Evolutionary conservation across 2,113 vertebrate species (phyloP), one percentile per base, ranked within the genome.

Genomic region (Channa maculata): DNA sequence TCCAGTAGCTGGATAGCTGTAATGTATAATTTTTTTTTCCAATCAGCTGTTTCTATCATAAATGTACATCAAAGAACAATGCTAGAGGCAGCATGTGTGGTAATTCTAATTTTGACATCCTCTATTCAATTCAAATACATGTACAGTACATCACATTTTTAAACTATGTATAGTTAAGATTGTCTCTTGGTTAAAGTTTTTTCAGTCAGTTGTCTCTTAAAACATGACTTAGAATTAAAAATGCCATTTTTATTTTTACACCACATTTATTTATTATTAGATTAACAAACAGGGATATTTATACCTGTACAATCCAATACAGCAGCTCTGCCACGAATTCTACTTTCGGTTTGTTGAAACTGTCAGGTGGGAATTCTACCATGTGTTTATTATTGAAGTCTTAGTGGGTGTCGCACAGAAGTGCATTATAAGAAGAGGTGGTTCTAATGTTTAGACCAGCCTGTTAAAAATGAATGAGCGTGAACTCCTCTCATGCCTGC

Each of bases 241-340:
- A 69, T 12, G 53, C 53, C 33, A 33, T 69, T n/a, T 44, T 53
- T 79, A 9, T 52, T 84, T 72, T 72, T 39, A 64, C 13, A 68
- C 51, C 41, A 67, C 69, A 75, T 88, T 81, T 82, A 82, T 87
- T 84, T 68, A 76, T 75, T 73, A 36, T 53, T 43, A 81, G 53
- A 41, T 79, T 58, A 72, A 66, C 33, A 79, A 51, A 52, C 37
- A 1, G 13, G 6, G n/a, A 6, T 45, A 43, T 48, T 59, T 63
- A 53, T 41, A 45, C 24, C 24, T 24, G 24, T 24, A 24, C 24
- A 24, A 24, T 24, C 24, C 24, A 24, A 24, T 24, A 24, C 24
- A 24, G 24, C 24, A 24, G 24, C 24, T n/a, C n/a, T n/a, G n/a
- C n/a, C n/a, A n/a, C n/a, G n/a, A n/a, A n/a, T n/a, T n/a, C n/a